phyloP scores from a whole-genome alignment of 2,888 invertebrate species.

The Penaeus monodon region DNA sequence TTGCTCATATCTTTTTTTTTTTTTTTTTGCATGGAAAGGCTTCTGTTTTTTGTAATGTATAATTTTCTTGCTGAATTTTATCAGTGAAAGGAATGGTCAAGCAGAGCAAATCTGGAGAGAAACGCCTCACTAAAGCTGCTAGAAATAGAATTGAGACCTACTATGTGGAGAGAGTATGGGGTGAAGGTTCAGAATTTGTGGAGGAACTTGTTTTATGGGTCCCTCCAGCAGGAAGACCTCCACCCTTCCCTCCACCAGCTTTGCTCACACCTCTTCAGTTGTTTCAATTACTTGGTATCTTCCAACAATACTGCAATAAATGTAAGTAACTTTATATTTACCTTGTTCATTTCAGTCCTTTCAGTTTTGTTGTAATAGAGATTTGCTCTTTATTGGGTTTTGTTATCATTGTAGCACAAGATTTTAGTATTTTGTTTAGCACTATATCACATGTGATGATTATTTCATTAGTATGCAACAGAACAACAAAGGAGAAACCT shows the following conservation, averaged over 20 bases:
- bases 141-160: slow-evolving; percentile 59
- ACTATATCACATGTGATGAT: too few species aligned
- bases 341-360: too few species aligned
- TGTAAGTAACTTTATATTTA: slow-evolving; percentile 18
- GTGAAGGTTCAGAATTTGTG: slow-evolving; percentile 61
- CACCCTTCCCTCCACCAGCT: slow-evolving; percentile 61
- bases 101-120: slow-evolving; percentile 58
- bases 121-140: slow-evolving; percentile 57
- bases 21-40: too few species aligned
- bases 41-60: too few species aligned
- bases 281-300: slow-evolving; percentile 46
- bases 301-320: slow-evolving; percentile 56
- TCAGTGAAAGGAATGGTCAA: slow-evolving; percentile 62
- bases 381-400: neutral
- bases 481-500: too few species aligned
- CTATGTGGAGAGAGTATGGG: slow-evolving; percentile 64
- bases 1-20: too few species aligned
- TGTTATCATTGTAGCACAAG: neutral
- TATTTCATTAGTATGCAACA: too few species aligned
- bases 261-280: slow-evolving; percentile 43
- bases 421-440: neutral
- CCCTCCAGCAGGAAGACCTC: slow-evolving; percentile 51
- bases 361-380: neutral
- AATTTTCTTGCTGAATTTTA: too few species aligned
- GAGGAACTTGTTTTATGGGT: slow-evolving; percentile 63